Percentiles rank a stretch among this genome's conserved stretches.
These are phyloP conservation scores for Pyrgus malvae DNA, from an alignment of 2,888 invertebrate species.

Conservation along the genomic window DNA sequence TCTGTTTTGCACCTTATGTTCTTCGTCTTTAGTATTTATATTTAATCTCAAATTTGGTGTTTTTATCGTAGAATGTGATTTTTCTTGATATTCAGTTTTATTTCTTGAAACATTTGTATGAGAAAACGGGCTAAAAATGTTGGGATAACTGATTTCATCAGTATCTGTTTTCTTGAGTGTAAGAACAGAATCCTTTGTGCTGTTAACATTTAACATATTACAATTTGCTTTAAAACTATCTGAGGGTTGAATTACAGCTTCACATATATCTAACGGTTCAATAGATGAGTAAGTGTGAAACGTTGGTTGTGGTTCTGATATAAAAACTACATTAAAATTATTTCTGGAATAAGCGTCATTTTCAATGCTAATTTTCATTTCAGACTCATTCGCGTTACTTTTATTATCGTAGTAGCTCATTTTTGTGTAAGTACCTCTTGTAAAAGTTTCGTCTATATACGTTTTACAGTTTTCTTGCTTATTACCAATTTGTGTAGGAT, in stretches of 20 bases:
- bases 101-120: constrained; percentile 16
- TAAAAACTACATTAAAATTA: not conserved
- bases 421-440: not conserved
- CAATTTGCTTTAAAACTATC: constrained; percentile 24
- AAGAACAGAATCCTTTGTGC: not conserved
- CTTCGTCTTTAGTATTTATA: not conserved
- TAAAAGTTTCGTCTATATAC: not conserved
- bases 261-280: constrained; percentile 49
- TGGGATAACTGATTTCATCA: not conserved
- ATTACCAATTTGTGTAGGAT: not conserved
- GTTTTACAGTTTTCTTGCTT: not conserved
- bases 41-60: not conserved
- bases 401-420: not conserved
- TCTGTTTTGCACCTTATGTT: not conserved
- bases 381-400: too few relatives aligned
- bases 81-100: not conserved
- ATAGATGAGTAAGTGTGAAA: constrained; percentile 16
- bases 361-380: not conserved
- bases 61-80: not conserved
- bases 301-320: not conserved
- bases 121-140: not conserved
- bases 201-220: constrained; percentile 8
- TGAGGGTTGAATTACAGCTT: constrained; percentile 40
- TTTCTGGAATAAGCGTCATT: not conserved
- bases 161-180: not conserved